Percentiles rank a stretch among this genome's conserved stretches.
phyloP scores from a whole-genome alignment of 1,140 invertebrate species.

The Trichonephila clavata region DNA sequence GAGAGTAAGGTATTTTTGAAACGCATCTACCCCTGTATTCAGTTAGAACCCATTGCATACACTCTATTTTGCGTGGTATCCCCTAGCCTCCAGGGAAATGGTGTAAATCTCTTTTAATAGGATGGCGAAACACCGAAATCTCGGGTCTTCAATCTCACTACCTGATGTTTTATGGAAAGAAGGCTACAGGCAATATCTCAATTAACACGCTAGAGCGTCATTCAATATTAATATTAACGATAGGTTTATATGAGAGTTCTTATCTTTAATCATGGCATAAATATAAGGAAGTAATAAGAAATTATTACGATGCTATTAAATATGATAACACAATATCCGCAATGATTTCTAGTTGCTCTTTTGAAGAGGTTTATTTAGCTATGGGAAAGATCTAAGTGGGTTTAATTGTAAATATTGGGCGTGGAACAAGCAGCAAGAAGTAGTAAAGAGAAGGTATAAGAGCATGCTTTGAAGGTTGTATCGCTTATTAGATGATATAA shows the following conservation, averaged over 20 bases:
- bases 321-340: neutral
- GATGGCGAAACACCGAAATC: constrained; percentile 51
- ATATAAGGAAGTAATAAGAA: constrained; percentile 61
- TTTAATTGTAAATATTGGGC: constrained; percentile 32
- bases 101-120: constrained; percentile 65
- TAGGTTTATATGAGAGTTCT: constrained; percentile 47
- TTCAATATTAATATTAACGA: constrained; percentile 70
- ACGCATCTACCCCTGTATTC: neutral
- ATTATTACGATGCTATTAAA: constrained; percentile 61
- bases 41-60: neutral
- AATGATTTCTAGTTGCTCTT: constrained; percentile 26
- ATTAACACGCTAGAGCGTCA: constrained; percentile 40
- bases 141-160: constrained; percentile 16
- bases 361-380: constrained; percentile 18
- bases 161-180: constrained; percentile 63
- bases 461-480: neutral
- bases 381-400: neutral
- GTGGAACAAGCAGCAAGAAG: neutral
- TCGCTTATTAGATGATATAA: neutral
- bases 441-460: neutral
- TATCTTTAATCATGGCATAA: constrained; percentile 56
- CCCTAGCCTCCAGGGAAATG: neutral
- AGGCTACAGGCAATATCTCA: constrained; percentile 44
- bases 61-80: neutral
- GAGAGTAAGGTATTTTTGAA: neutral